A percentile compares a stretch with the other conserved stretches of the same genome.
Evolutionary conservation across 1,140 invertebrate genomes (phyloP).

Genomic region (Leptoteleia sp.): DNA sequence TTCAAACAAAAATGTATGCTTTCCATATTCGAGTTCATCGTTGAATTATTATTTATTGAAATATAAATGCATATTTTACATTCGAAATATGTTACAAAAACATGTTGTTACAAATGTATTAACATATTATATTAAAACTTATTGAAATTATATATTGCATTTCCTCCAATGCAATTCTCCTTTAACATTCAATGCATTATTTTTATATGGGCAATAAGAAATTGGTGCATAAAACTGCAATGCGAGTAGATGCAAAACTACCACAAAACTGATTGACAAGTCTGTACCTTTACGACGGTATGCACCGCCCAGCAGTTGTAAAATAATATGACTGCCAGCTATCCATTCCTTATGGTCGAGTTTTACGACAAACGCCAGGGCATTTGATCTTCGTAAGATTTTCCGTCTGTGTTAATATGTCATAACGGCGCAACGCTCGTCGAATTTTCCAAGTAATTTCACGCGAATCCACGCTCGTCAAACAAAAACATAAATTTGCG

Average conservation of each 20-base stretch:
- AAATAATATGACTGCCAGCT: constrained; percentile 46
- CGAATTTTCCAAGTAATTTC: constrained; percentile 43
- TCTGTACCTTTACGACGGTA: constrained; percentile 35
- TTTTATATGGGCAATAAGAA: too few species aligned
- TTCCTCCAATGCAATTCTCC: too few species aligned
- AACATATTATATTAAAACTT: too few species aligned
- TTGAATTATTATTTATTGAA: too few species aligned
- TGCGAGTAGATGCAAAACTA: constrained; percentile 13
- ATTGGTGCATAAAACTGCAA: constrained; percentile 12
- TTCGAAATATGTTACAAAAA: too few species aligned
- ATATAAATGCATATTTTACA: too few species aligned
- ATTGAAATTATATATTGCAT: too few species aligned
- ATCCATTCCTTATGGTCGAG: constrained; percentile 46
- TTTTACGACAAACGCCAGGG: constrained; percentile 43
- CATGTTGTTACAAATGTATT: too few species aligned
- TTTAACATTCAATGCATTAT: too few species aligned
- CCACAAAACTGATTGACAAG: constrained; percentile 36
- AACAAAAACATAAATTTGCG: constrained; percentile 19
- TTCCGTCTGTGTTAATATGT: constrained; percentile 40
- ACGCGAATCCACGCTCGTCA: constrained; percentile 14
- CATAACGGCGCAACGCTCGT: constrained; percentile 6
- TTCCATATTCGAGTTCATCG: too few species aligned
- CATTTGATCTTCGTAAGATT: constrained; percentile 36
- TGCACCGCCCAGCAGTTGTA: constrained; percentile 36
- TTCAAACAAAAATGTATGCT: too few species aligned